A percentile compares a stretch with the other conserved stretches of the same genome.
Conservation (phyloP, 2,888 invertebrate genomes). For the Uloborus plumipes region DNA sequence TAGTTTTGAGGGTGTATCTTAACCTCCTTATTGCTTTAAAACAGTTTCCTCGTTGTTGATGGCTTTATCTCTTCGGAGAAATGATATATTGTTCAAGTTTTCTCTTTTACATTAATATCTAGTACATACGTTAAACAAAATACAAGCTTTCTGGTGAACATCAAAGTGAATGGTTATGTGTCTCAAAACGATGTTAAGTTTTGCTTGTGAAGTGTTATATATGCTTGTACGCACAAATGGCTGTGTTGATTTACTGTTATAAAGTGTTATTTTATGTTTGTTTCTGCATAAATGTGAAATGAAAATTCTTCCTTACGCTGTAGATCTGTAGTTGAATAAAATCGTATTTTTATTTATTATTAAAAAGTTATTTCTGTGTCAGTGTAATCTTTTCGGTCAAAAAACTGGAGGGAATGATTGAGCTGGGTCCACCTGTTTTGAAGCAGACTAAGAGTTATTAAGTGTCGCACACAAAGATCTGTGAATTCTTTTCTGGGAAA, state of each 20-base stretch:
- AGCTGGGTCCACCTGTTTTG: too few species aligned
- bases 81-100: neutral
- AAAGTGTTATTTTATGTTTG: slow-evolving; percentile 18
- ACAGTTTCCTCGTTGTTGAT: too few species aligned
- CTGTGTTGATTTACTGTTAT: slow-evolving; percentile 34
- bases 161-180: slow-evolving; percentile 3
- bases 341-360: slow-evolving; percentile 46
- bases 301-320: slow-evolving; percentile 28
- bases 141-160: neutral
- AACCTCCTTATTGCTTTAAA: too few species aligned
- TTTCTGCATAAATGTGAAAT: slow-evolving; percentile 27
- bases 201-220: slow-evolving; percentile 35
- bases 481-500: too few species aligned
- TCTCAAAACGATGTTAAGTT: slow-evolving; percentile 1
- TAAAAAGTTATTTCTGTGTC: neutral
- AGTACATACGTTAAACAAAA: neutral
- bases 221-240: slow-evolving; percentile 58
- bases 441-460: too few species aligned
- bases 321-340: slow-evolving; percentile 47
- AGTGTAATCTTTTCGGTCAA: neutral
- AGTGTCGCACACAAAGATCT: too few species aligned
- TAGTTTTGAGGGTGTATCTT: too few species aligned
- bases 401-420: too few species aligned
- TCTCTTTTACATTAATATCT: too few species aligned
- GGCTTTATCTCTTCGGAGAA: neutral